Percentiles rank a stretch among this genome's conserved stretches.
phyloP scores from a whole-genome alignment of 2,888 invertebrate genomes.

The Hypomecis punctinalis region DNA sequence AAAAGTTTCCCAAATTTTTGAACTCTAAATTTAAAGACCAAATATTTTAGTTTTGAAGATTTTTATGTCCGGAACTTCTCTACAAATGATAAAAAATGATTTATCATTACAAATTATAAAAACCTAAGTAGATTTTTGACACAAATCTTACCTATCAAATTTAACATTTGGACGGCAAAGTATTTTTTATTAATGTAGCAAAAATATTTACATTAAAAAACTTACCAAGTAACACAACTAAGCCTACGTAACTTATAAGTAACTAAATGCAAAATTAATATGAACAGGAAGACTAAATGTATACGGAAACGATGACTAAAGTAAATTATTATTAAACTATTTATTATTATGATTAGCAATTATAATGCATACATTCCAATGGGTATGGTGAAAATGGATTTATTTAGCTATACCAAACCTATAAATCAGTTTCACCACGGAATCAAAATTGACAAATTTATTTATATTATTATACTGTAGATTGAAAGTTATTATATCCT shows the following conservation, averaged over 20 bases:
- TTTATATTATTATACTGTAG: slow-evolving; percentile 10
- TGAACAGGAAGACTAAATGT: slow-evolving; percentile 76
- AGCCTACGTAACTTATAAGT: slow-evolving; percentile 63
- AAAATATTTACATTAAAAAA: slow-evolving; percentile 63
- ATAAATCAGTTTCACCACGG: slow-evolving; percentile 11
- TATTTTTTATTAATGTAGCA: slow-evolving; percentile 36
- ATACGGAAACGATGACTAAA: slow-evolving; percentile 66
- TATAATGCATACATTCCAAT: slow-evolving; percentile 21
- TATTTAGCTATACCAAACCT: slow-evolving; percentile 7
- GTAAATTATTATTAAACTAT: slow-evolving; percentile 49
- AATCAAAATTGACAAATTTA: slow-evolving; percentile 19
- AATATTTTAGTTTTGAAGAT: background rate
- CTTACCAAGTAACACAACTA: slow-evolving; percentile 46
- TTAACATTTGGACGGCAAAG: slow-evolving; percentile 75
- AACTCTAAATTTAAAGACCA: too few relatives aligned
- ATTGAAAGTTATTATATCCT: slow-evolving; percentile 25
- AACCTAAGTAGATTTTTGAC: background rate
- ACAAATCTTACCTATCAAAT: slow-evolving; percentile 20
- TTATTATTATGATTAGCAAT: slow-evolving; percentile 35
- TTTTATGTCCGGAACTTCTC: background rate
- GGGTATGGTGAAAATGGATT: slow-evolving; percentile 11
- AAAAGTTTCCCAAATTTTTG: too few relatives aligned
- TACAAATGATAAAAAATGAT: too few relatives aligned
- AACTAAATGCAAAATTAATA: slow-evolving; percentile 80
- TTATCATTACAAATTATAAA: too few relatives aligned